Base-by-base conservation (phyloP, 2,888 invertebrate species). In the Nymphalis polychloros region DNA sequence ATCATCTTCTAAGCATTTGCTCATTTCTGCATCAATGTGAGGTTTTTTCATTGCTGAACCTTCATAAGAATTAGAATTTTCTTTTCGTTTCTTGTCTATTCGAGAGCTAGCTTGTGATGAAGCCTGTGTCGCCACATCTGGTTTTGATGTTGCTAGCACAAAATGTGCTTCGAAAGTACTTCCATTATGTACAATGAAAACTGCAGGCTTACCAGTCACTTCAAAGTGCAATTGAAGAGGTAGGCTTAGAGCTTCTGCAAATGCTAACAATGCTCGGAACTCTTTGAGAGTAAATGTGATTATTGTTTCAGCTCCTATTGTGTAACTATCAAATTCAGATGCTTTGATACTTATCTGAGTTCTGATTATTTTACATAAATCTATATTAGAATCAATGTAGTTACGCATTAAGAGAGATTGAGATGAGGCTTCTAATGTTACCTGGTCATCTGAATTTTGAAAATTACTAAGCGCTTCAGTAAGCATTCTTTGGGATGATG, bases 281-380 rank as follows among this genome's bases (percentile, higher is more conserved):
- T 98, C 97, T 84, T 96, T 97, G 63, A 98, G 88, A 72, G 97
- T 96, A 86, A 98, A 97, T 74, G 98, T 97, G 46, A 98, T 94
- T 27, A 94, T 93, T 0, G 96, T 94, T 76, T 96, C 95, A 64
- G 93, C 84, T 1, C 88, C 93, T 76, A 97, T 94, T 68, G 84
- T 86, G 79, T 95, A 97, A 63, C 92, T 90, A 70, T 94, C 95
- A 93, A 97, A 97, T 85, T 97, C 97, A 57, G 94, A 93, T 4
- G 94, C 90, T 73, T 95, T 95, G 46, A 98, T 87, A 66, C 93
- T 95, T 27, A 98, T 89, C 83, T 97, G 97, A 1, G 97, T 97
- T 73, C 96, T 93, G 81, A 97, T 95, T 67, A 95, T 93, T 85
- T 95, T 96, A 5, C 94, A 92, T 76, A 95, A 94, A 86, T 94